These are phyloP conservation scores for Crossoptilon crossoptilon DNA, from an alignment of 2,797 vertebrate species.

Conservation along the genomic window DNA sequence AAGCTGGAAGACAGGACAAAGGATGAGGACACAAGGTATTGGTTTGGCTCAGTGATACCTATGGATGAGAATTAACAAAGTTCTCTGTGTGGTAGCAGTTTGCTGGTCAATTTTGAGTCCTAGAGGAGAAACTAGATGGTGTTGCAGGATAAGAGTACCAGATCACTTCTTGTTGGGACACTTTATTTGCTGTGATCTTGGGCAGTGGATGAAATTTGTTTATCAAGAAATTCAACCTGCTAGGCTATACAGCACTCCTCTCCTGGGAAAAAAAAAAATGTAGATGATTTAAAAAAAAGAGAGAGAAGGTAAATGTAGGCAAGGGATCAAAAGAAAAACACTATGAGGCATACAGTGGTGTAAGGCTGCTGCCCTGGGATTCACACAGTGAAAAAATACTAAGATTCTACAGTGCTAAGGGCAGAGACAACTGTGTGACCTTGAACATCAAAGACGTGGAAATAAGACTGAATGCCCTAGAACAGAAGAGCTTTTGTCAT, in stretches of 20 bases:
- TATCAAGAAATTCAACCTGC: background rate
- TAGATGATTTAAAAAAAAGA: background rate
- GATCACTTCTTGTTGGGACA: background rate
- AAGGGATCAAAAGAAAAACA: background rate
- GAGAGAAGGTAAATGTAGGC: background rate
- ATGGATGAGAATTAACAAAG: background rate
- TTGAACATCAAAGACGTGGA: background rate
- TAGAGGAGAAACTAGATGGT: background rate
- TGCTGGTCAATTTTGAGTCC: background rate
- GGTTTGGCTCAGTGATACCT: background rate
- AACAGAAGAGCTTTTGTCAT: background rate
- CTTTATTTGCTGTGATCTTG: background rate
- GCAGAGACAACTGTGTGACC: background rate
- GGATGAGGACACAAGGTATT: background rate
- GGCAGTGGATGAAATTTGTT: background rate
- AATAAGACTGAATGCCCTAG: background rate
- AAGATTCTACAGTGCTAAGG: background rate
- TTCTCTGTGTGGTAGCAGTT: background rate
- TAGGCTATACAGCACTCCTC: background rate
- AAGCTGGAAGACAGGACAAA: background rate
- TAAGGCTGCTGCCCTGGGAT: background rate
- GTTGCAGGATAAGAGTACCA: background rate
- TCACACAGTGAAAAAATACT: background rate
- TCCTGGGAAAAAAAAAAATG: background rate
- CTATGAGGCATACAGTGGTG: background rate